Base-by-base conservation (phyloP, 92 coral and sea anemone species). In the Actinostola sp. region DNA sequence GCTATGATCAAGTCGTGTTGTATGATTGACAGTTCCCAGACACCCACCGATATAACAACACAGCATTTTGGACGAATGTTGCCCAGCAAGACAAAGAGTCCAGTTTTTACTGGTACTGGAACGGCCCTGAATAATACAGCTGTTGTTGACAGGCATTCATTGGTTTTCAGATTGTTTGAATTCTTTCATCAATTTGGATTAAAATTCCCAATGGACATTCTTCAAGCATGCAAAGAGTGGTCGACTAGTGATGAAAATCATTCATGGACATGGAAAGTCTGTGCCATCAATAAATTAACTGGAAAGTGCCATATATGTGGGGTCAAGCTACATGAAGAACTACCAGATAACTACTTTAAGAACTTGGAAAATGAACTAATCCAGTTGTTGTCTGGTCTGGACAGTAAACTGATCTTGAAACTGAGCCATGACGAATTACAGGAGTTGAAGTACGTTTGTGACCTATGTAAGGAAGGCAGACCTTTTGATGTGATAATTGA, bases 401-500 rank as follows among this genome's bases (percentile, higher is more conserved):
- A 61, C 31, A 52, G 46, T 13, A 55, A 30, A 35, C 78, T 66
- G 8, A 21, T 5, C 5, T 20, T 53, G 3, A n/a, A 48, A 3
- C 42, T 61, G 24, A 68, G 41, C 24, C 31, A 57, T 11, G 45
- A 60, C 29, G 76, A 50, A 14, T 49, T 72, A 23, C 54, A 54
- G 13, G 86, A 83, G 55, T 84, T 93, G 31, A 67, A 61, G 41
- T 72, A 70, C 31, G 87, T 79, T 28, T 69, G 75, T 63, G 65
- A 75, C 25, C 71, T 86, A 75, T 74, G 76, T 19, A 51, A 63
- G 51, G 56, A 53, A 21, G 43, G 42, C 15, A 86, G 90, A 17
- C 89, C 93, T 63, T 94, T 88, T 88, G 95, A 94, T 45, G 70
- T 91, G 7, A 86, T 94, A 15, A 78, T 94, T 77, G 98, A 94